phyloP scores from a whole-genome alignment of 1,140 invertebrate species.

The Zeugodacus cucurbitae region DNA sequence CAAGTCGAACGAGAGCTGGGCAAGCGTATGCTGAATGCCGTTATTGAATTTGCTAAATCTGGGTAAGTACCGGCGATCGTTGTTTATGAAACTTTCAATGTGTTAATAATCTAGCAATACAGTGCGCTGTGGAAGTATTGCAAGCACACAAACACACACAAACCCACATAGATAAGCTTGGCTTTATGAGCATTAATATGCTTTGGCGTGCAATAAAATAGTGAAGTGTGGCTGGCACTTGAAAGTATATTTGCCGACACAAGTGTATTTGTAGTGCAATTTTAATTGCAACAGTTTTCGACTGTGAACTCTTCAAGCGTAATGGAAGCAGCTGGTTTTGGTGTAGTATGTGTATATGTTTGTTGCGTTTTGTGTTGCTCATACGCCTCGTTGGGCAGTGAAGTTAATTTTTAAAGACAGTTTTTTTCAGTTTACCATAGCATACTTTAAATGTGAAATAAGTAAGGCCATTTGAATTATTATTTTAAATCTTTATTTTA shows the following conservation, averaged over 20 bases:
- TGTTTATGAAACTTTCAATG: not conserved
- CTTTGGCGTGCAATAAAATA: not conserved
- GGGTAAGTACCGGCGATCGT: constrained; percentile 74
- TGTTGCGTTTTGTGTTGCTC: not conserved
- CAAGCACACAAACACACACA: not conserved
- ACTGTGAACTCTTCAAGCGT: not conserved
- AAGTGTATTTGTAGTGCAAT: not conserved
- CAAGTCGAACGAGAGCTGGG: constrained; percentile 85
- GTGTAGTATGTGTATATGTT: not conserved
- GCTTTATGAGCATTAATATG: not conserved
- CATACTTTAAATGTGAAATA: not conserved
- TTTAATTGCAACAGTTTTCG: constrained; percentile 38
- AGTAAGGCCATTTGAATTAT: not conserved
- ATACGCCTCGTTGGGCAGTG: not conserved
- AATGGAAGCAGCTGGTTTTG: not conserved
- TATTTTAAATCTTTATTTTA: too few relatives aligned
- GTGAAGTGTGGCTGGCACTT: not conserved
- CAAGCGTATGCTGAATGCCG: constrained; percentile 85
- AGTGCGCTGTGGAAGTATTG: not conserved
- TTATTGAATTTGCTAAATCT: constrained; percentile 85
- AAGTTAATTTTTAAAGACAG: not conserved
- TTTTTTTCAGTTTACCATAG: not conserved
- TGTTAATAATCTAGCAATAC: not conserved
- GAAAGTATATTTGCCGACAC: constrained; percentile 3
- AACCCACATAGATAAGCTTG: not conserved